Conservation (phyloP, 2,888 invertebrate species). For the Drosophila maculinotata region DNA sequence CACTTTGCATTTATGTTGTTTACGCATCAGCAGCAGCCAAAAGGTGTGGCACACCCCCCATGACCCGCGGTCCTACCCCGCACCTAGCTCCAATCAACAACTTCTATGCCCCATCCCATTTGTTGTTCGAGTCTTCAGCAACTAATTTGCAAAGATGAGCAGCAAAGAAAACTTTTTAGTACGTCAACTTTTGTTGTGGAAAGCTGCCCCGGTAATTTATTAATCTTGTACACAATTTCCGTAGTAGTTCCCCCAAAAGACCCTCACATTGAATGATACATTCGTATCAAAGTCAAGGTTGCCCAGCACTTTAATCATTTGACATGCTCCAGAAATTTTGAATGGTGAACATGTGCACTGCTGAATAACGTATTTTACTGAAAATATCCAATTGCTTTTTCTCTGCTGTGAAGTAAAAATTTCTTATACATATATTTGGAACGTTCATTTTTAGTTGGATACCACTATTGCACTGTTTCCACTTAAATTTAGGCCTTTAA, state of each 20-base stretch:
- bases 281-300: constrained; percentile 33
- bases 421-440: too few relatives aligned
- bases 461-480: background rate
- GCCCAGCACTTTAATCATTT: constrained; percentile 1
- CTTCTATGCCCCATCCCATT: too few relatives aligned
- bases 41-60: constrained; percentile 46
- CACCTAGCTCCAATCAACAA: constrained; percentile 5
- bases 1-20: constrained; percentile 74
- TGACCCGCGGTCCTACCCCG: too few relatives aligned
- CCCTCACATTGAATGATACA: background rate
- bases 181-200: constrained; percentile 9
- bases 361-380: background rate
- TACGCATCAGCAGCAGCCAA: constrained; percentile 57
- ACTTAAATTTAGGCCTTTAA: background rate
- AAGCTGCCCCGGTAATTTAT: constrained; percentile 36
- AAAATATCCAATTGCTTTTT: too few relatives aligned
- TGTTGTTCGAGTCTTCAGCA: constrained; percentile 13
- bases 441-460: background rate
- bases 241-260: constrained; percentile 5
- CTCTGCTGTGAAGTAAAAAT: too few relatives aligned
- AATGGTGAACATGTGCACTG: background rate
- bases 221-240: constrained; percentile 39
- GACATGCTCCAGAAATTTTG: background rate
- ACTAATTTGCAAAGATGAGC: constrained; percentile 41
- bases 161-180: constrained; percentile 2